Evolutionary conservation across 2,113 vertebrate genomes (phyloP).

Genomic region (Neotoma lepida): DNA sequence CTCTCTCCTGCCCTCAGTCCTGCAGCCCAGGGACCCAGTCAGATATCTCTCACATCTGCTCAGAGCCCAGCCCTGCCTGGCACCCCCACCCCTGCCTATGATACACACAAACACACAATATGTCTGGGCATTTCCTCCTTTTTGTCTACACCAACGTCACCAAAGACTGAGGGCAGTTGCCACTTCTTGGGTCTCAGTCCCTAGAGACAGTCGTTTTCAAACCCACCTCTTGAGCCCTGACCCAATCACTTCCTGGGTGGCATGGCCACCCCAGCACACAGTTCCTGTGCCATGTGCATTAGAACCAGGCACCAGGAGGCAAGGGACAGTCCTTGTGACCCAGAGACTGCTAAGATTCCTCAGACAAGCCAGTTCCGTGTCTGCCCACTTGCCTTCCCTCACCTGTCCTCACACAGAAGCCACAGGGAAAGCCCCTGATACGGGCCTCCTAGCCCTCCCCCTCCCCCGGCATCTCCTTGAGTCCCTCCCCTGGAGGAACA

Average conservation of each 20-base stretch:
- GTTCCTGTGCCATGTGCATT: background rate
- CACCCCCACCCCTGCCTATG: background rate
- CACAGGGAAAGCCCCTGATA: background rate
- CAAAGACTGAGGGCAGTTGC: background rate
- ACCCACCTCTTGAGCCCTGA: background rate
- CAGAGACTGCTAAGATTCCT: background rate
- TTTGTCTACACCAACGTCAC: background rate
- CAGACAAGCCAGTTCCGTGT: background rate
- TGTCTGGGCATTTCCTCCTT: background rate
- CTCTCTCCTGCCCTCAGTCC: background rate
- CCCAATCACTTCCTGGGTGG: background rate
- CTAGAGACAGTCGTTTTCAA: background rate
- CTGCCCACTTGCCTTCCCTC: background rate
- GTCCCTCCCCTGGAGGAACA: no score
- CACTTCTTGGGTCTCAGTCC: background rate
- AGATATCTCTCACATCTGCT: background rate
- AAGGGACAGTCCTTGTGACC: background rate
- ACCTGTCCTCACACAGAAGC: background rate
- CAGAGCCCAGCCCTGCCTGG: no score
- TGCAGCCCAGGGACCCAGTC: background rate
- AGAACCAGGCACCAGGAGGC: background rate
- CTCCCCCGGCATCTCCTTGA: background rate
- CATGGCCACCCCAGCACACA: background rate
- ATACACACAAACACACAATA: background rate
- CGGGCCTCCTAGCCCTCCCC: fast-evolving